phyloP scores from a whole-genome alignment of 2,113 vertebrate species.

The Numenius arquata region DNA sequence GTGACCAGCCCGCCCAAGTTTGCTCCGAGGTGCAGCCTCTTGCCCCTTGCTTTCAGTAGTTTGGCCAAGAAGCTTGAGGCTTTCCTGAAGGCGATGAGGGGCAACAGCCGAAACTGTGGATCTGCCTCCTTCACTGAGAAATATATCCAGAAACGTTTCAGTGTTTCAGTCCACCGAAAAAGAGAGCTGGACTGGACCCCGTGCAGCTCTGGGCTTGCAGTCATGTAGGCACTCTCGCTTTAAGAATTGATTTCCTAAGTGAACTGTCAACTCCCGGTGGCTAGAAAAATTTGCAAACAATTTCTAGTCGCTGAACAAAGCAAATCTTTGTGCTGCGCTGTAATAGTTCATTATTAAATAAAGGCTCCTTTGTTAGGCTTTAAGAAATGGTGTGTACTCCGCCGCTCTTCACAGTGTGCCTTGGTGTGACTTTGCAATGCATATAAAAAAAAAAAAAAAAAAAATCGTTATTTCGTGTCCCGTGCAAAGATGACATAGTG shows the following conservation, averaged over 20 bases:
- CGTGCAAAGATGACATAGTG: neutral
- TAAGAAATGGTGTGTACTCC: neutral
- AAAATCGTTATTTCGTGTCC: neutral
- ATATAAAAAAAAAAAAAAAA: too few species aligned
- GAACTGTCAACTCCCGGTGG: conserved; percentile 37
- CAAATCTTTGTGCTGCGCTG: conserved; percentile 51
- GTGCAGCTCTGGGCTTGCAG: neutral
- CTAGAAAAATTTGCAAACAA: conserved; percentile 66
- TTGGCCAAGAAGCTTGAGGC: neutral
- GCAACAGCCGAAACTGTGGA: neutral
- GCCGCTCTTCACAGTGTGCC: neutral
- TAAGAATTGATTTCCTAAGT: conserved; percentile 47
- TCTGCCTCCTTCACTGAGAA: neutral
- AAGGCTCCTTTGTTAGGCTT: conserved; percentile 32
- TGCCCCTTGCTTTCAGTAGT: neutral
- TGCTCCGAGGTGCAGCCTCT: neutral
- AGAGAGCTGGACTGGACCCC: neutral
- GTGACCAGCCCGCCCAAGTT: neutral
- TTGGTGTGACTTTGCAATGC: conserved; percentile 10
- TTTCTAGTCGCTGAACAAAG: conserved; percentile 58
- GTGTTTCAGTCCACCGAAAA: neutral
- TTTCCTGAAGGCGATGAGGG: neutral
- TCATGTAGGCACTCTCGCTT: neutral
- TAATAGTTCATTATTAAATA: conserved; percentile 46
- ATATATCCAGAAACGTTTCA: neutral